phyloP scores from a whole-genome alignment of 2,888 invertebrate species.

The Himalopsyche anomala region DNA sequence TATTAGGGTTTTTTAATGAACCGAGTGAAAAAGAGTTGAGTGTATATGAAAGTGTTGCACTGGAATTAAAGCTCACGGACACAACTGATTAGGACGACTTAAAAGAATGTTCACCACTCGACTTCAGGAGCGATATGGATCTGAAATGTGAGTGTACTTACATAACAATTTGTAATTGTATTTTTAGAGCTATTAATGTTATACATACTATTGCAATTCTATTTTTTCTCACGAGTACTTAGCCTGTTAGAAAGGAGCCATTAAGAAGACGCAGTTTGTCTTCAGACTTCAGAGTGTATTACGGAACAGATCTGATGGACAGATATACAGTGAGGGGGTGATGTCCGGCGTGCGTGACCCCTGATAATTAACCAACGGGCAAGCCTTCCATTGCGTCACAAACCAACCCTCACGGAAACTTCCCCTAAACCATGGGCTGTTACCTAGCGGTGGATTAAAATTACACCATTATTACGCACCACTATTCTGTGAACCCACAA shows the following conservation, averaged over 20 bases:
- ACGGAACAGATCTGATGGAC: slow-evolving; percentile 14
- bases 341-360: slow-evolving; percentile 56
- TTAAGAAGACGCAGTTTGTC: background rate
- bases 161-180: no score
- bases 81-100: no score
- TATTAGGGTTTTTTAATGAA: no score
- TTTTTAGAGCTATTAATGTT: no score
- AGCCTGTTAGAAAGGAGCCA: background rate
- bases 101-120: no score
- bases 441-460: slow-evolving; percentile 30
- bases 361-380: slow-evolving; percentile 53
- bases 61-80: no score
- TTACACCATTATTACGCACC: slow-evolving; percentile 33
- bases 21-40: no score
- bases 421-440: slow-evolving; percentile 34
- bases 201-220: no score
- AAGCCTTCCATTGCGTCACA: slow-evolving; percentile 48
- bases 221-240: no score
- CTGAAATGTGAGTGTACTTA: no score
- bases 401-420: slow-evolving; percentile 27
- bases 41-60: no score
- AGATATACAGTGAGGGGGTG: slow-evolving; percentile 43
- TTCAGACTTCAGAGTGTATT: background rate
- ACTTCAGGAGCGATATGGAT: no score
- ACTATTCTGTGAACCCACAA: background rate